These are phyloP conservation scores for Paracanthobrama guichenoti DNA, from an alignment of 2,113 vertebrate species.

Conservation along the genomic window DNA sequence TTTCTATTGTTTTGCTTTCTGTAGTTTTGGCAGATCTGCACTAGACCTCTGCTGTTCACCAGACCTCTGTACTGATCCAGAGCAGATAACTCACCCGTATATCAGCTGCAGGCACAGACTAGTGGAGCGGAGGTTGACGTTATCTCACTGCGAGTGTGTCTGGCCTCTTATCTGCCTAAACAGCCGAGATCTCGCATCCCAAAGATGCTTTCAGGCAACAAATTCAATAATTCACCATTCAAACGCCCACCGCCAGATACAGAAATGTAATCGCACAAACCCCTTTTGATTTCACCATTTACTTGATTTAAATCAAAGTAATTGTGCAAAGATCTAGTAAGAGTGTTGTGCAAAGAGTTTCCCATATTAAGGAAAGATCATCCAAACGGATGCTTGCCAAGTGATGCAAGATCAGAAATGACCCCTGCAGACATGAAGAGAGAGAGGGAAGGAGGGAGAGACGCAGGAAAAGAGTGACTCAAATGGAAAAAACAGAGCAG, in stretches of 20 bases:
- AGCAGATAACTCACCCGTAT: constrained; percentile 45
- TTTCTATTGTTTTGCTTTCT: neutral
- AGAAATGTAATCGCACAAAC: constrained; percentile 8
- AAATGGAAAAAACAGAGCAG: constrained; percentile 41
- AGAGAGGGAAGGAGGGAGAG: neutral
- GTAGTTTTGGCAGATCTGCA: neutral
- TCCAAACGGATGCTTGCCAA: constrained; percentile 11
- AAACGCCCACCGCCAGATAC: neutral
- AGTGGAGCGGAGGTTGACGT: constrained; percentile 18
- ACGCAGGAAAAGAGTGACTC: neutral
- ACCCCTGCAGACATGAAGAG: constrained; percentile 18
- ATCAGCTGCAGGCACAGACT: constrained; percentile 33
- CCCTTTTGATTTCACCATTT: neutral
- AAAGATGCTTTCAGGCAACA: constrained; percentile 28
- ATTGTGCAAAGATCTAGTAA: neutral
- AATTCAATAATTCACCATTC: neutral
- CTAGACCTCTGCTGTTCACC: constrained; percentile 6
- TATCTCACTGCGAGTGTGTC: constrained; percentile 20
- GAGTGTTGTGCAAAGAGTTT: neutral
- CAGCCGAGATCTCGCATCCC: constrained; percentile 8
- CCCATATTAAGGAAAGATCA: constrained; percentile 13
- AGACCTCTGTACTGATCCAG: constrained; percentile 26
- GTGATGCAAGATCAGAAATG: constrained; percentile 38
- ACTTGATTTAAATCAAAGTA: neutral
- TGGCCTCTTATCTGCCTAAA: constrained; percentile 29